Conservation (phyloP, 2,888 invertebrate genomes). For the Pyrochroa serraticornis region DNA sequence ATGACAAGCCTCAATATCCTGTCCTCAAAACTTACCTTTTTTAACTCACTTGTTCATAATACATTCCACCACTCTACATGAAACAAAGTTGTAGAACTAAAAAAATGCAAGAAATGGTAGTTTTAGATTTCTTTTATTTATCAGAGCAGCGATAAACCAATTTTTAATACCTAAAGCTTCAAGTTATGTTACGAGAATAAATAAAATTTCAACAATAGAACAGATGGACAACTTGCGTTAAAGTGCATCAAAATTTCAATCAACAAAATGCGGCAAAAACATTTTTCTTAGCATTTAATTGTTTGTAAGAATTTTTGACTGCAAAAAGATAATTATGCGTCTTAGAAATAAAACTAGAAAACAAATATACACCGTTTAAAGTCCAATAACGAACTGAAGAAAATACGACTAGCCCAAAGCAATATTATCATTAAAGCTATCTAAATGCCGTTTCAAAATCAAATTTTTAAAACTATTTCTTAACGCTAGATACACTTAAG, state of each 20-base stretch:
- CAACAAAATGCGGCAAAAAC: not conserved
- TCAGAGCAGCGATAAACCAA: slow-evolving; percentile 23
- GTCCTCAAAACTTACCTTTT: too few relatives aligned
- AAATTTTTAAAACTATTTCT: slow-evolving; percentile 18
- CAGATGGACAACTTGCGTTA: not conserved
- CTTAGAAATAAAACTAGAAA: not conserved
- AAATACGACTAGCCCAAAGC: slow-evolving; percentile 43
- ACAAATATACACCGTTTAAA: slow-evolving; percentile 15
- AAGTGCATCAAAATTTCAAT: slow-evolving; percentile 3
- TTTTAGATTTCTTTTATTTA: slow-evolving; percentile 16
- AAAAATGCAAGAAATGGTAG: not conserved
- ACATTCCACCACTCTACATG: too few relatives aligned
- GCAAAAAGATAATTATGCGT: too few relatives aligned
- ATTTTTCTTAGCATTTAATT: slow-evolving; percentile 5
- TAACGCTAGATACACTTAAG: slow-evolving; percentile 16
- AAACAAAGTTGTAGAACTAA: too few relatives aligned
- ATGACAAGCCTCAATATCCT: too few relatives aligned
- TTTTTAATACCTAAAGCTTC: slow-evolving; percentile 26
- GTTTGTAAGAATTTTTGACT: too few relatives aligned
- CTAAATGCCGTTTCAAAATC: slow-evolving; percentile 31
- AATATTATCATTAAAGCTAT: slow-evolving; percentile 34
- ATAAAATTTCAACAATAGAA: slow-evolving; percentile 22
- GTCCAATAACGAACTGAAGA: slow-evolving; percentile 29
- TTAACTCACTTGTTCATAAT: too few relatives aligned
- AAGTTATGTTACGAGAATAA: slow-evolving; percentile 26